Conservation (phyloP, 2,113 vertebrate species). For the Equus quagga region DNA sequence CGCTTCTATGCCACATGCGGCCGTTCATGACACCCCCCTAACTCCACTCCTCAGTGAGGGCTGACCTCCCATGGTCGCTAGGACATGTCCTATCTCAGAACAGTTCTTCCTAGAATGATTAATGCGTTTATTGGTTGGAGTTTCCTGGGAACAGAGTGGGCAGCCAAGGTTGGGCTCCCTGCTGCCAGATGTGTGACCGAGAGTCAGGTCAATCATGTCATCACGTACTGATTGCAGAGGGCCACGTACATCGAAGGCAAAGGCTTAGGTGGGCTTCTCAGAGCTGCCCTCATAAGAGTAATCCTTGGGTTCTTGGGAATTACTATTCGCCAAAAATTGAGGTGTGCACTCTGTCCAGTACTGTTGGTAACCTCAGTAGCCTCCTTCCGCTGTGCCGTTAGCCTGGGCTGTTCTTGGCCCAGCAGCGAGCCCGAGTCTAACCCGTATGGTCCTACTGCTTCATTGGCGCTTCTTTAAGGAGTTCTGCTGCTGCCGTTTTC, state of each 20-base stretch:
- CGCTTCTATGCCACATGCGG: not conserved
- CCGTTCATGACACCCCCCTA: not conserved
- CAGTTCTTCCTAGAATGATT: not conserved
- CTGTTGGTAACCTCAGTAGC: not conserved
- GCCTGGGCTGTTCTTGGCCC: not conserved
- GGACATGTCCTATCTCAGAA: not conserved
- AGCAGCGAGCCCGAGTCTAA: not conserved
- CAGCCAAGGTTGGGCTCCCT: not conserved
- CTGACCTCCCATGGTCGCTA: not conserved
- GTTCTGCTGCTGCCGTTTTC: not conserved
- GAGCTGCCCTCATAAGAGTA: not conserved
- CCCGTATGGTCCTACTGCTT: not conserved
- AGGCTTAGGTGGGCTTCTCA: not conserved
- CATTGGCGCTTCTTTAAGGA: not conserved
- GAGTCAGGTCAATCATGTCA: not conserved
- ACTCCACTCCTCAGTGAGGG: not conserved
- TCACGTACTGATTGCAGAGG: not conserved
- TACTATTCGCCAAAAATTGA: not conserved
- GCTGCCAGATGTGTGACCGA: not conserved
- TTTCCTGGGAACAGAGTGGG: not conserved
- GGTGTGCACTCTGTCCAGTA: no score
- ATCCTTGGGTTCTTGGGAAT: not conserved
- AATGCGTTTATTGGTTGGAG: no score
- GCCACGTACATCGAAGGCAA: not conserved
- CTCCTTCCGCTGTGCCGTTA: not conserved